Conservation (phyloP, 2,797 vertebrate genomes). For the Ptychadena robeensis region DNA sequence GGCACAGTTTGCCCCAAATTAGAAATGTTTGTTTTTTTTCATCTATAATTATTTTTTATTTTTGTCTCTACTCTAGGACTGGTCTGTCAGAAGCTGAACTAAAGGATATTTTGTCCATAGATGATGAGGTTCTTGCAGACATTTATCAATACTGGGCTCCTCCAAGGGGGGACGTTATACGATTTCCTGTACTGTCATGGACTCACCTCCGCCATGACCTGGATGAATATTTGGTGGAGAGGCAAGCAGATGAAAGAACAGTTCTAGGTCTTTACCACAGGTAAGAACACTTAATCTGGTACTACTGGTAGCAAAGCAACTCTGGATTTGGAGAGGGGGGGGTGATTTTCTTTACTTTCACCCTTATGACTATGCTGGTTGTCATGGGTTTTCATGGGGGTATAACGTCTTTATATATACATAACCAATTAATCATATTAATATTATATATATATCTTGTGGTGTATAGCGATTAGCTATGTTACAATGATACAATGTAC, state of each 20-base stretch:
- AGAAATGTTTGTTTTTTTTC: too few species aligned
- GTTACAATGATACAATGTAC: too few species aligned
- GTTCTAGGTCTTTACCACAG: constrained; percentile 74
- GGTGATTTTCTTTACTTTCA: too few species aligned
- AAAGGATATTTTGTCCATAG: constrained; percentile 83
- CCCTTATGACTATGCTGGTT: too few species aligned
- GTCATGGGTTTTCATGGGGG: too few species aligned
- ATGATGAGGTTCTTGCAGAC: constrained; percentile 80
- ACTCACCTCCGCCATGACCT: constrained; percentile 76
- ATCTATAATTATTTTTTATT: background rate
- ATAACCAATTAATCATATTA: too few species aligned
- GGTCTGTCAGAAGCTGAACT: constrained; percentile 83
- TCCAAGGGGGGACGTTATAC: constrained; percentile 74
- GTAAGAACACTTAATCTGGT: constrained; percentile 63
- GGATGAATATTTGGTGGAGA: constrained; percentile 73
- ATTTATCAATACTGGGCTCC: constrained; percentile 77
- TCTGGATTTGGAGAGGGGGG: too few species aligned
- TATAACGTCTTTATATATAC: too few species aligned
- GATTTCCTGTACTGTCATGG: constrained; percentile 81
- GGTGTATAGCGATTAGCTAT: too few species aligned
- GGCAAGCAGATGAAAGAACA: constrained; percentile 70
- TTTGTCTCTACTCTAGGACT: constrained; percentile 69
- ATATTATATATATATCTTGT: too few species aligned
- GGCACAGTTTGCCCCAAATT: too few species aligned
- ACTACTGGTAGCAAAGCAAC: background rate